A percentile compares a stretch with the other conserved stretches of the same genome.
Evolutionary conservation across 2,888 invertebrate species (phyloP).

Genomic region (Ormia ochracea): DNA sequence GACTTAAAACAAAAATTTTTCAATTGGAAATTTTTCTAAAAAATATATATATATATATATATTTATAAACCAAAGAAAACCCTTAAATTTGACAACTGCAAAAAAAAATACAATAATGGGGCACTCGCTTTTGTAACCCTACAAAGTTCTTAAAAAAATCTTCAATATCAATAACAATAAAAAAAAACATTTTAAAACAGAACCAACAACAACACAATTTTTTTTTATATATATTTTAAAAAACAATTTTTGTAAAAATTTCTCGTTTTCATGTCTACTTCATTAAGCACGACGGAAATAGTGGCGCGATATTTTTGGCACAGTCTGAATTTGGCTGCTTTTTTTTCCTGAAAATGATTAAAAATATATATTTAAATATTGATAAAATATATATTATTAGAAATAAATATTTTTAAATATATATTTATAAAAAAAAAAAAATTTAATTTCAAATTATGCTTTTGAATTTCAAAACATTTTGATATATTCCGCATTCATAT

Average conservation of each 20-base stretch:
- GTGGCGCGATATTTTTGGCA: background rate
- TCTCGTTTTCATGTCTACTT: background rate
- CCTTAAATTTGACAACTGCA: background rate
- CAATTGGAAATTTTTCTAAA: slow-evolving; percentile 49
- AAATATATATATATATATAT: too few relatives aligned
- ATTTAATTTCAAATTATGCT: too few relatives aligned
- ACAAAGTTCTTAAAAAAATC: background rate
- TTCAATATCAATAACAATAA: background rate
- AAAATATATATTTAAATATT: too few relatives aligned
- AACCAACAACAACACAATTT: slow-evolving; percentile 40
- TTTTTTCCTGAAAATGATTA: too few relatives aligned
- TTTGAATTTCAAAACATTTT: too few relatives aligned
- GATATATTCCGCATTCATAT: too few relatives aligned
- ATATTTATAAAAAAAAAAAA: too few relatives aligned
- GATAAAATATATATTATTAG: too few relatives aligned
- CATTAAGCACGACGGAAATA: background rate
- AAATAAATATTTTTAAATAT: too few relatives aligned
- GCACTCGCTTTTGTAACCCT: slow-evolving; percentile 56
- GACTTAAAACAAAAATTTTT: slow-evolving; percentile 45
- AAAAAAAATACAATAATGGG: slow-evolving; percentile 33
- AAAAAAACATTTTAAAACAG: slow-evolving; percentile 11
- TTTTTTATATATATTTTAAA: background rate
- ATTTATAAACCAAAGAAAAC: background rate
- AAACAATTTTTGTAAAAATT: background rate
- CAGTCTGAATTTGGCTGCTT: too few relatives aligned